phyloP scores from a whole-genome alignment of 2,888 invertebrate species.

The Parnassius glacialis region DNA sequence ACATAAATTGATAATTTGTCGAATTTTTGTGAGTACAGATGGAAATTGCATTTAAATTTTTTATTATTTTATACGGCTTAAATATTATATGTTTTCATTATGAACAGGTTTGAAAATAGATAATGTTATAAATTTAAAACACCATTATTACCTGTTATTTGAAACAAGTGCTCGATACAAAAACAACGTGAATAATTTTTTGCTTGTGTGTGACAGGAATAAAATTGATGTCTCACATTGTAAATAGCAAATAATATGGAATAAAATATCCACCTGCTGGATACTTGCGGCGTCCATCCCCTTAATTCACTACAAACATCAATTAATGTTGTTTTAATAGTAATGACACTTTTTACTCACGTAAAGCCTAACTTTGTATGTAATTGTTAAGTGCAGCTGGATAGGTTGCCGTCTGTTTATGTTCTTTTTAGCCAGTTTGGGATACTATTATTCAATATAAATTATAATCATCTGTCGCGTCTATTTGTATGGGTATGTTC shows the following conservation, averaged over 20 bases:
- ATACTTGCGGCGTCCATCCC: neutral
- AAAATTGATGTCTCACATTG: too few relatives aligned
- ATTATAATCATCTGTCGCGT: too few relatives aligned
- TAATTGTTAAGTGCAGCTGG: conserved; percentile 16
- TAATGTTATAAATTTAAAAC: conserved; percentile 1
- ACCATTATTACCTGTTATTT: neutral
- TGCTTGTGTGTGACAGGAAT: conserved; percentile 2
- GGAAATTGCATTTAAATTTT: too few relatives aligned
- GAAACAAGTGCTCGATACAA: neutral
- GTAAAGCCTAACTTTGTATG: neutral
- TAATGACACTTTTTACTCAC: neutral
- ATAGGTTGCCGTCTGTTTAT: too few relatives aligned
- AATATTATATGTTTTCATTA: too few relatives aligned
- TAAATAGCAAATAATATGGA: conserved; percentile 16
- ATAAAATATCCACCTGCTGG: conserved; percentile 15
- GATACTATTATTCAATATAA: too few relatives aligned
- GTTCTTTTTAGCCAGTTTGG: too few relatives aligned
- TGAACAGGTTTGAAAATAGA: neutral
- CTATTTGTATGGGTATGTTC: too few relatives aligned
- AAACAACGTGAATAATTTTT: conserved; percentile 7
- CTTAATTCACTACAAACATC: conserved; percentile 10
- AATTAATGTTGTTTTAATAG: conserved; percentile 18
- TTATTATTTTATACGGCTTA: too few relatives aligned
- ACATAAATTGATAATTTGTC: too few relatives aligned
- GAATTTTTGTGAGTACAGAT: too few relatives aligned